Evolutionary conservation across 2,113 vertebrate genomes (phyloP).

Genomic region (Ammodytes dubius): DNA sequence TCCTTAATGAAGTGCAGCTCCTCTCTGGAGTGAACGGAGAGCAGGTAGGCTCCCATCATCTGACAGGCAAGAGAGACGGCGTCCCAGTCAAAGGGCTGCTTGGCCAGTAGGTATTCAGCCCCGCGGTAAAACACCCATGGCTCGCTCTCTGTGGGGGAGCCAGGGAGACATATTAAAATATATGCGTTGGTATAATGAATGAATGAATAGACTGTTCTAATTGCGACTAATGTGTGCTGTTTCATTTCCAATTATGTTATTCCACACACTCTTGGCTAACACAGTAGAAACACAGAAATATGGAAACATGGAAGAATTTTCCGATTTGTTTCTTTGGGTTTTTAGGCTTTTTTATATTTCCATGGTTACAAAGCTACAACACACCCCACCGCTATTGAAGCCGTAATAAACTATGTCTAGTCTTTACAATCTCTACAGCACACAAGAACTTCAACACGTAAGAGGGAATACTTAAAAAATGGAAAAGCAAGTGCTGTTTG

Average conservation of each 20-base stretch:
- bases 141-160: constrained; percentile 84
- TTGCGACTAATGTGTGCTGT: neutral
- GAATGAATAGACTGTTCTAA: neutral
- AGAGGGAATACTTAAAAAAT: too few species aligned
- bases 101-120: constrained; percentile 90
- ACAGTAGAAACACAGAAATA: neutral
- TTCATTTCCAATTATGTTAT: neutral
- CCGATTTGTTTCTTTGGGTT: neutral
- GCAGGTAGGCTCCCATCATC: constrained; percentile 87
- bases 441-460: neutral
- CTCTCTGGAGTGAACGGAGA: constrained; percentile 88
- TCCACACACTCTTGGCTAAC: neutral
- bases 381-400: neutral
- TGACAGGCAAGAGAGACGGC: constrained; percentile 88
- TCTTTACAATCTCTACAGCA: neutral
- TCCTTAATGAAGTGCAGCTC: constrained; percentile 91
- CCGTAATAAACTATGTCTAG: neutral
- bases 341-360: neutral
- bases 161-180: neutral
- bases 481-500: neutral
- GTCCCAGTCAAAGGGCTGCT: constrained; percentile 84
- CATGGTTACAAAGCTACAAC: neutral
- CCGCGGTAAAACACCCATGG: constrained; percentile 92
- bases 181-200: neutral
- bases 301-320: neutral